Base-by-base conservation (phyloP, 2,888 invertebrate genomes). In the Ormyrus labotus region DNA sequence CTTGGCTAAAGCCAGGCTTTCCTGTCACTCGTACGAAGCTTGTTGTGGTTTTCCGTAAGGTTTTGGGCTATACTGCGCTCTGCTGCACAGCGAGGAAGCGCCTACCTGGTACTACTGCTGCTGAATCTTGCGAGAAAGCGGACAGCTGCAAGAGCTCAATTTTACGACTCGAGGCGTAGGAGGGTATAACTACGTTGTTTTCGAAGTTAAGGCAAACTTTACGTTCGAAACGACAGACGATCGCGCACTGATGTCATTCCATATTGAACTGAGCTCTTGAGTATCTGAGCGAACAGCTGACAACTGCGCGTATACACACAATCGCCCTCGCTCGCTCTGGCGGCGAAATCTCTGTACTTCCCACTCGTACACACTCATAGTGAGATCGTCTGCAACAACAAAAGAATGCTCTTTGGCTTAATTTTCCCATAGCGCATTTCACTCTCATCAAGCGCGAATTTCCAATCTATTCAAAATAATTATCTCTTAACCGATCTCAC, bases 211-310 rank as follows among this genome's bases (percentile, higher is more conserved):
- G 34, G 34, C 34, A 34, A 34, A 34, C 34, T 34, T 34, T 34
- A 47, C 70, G 70, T 61, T 71, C 61, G 48, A 10, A 60, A 75
- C 68, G 76, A 9, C 68, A 57, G 69, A 65, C 70, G 65, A 2
- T 57, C 78, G 65, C 72, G 51, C 67, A 60, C 78, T 67, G 65
- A 78, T 61, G 58, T 67, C 74, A 76, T 80, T 80, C 80, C 80
- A 71, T 72, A 80, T 72, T 68, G 80, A 55, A 68, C 80, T 57
- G 74, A 64, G 57, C 57, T 57, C 69, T 34, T 34, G 34, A 60
- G 60, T 19, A 7, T 34, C 19, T 7, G 34, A 34, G 10, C 58
- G 74, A 76, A 76, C 80, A 80, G 80, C 80, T 76, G 76, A 80
- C 76, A 80, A 75, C 58, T 69, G 64, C 64, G 65, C 57, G 71